Conservation (phyloP, 2,888 invertebrate genomes). For the Exocentrus adspersus region DNA sequence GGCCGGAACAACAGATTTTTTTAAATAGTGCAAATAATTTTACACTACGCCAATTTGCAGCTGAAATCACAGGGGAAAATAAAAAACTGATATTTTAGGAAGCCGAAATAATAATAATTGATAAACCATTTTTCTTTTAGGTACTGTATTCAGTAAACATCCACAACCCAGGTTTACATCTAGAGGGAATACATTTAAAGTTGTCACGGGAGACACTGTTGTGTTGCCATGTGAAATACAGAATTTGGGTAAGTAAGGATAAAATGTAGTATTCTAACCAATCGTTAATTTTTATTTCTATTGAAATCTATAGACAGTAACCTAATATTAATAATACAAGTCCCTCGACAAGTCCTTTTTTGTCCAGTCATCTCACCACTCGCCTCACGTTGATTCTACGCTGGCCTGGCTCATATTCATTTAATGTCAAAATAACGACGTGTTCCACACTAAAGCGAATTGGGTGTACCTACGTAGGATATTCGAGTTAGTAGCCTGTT, state of each 20-base stretch:
- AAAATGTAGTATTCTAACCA: too few relatives aligned
- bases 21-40: too few relatives aligned
- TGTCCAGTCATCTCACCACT: too few relatives aligned
- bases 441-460: slow-evolving; percentile 30
- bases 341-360: slow-evolving; percentile 28
- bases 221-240: slow-evolving; percentile 83
- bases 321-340: too few relatives aligned
- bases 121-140: slow-evolving; percentile 33
- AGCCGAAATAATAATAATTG: slow-evolving; percentile 26
- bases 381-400: slow-evolving; percentile 21
- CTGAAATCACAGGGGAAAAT: too few relatives aligned
- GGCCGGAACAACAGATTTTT: too few relatives aligned
- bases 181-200: slow-evolving; percentile 79
- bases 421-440: slow-evolving; percentile 40
- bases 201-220: slow-evolving; percentile 81
- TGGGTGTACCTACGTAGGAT: slow-evolving; percentile 39
- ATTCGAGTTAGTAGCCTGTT: slow-evolving; percentile 37
- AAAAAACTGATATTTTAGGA: too few relatives aligned
- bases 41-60: too few relatives aligned
- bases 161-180: slow-evolving; percentile 75
- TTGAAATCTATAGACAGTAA: too few relatives aligned
- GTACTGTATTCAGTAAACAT: slow-evolving; percentile 44
- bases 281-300: too few relatives aligned
- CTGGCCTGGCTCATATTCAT: slow-evolving; percentile 31
- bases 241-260: slow-evolving; percentile 80